These are phyloP conservation scores for Actenoides hombroni DNA, from an alignment of 2,113 vertebrate genomes.

Conservation along the genomic window DNA sequence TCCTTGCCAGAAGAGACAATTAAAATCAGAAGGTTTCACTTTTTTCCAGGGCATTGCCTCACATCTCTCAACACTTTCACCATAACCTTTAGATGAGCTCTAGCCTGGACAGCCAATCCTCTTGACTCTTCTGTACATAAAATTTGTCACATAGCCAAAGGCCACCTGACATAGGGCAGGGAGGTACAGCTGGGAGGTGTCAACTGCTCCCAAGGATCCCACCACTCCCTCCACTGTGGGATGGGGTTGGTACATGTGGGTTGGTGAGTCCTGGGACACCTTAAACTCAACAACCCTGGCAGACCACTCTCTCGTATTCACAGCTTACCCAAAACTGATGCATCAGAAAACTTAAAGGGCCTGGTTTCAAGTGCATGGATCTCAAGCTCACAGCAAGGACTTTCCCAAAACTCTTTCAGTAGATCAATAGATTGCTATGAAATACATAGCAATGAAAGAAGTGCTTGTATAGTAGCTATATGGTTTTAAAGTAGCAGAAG, in stretches of 20 bases:
- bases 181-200: neutral
- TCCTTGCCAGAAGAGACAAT: neutral
- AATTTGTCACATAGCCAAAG: neutral
- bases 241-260: too few species aligned
- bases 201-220: neutral
- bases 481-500: neutral
- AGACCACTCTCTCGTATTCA: fast-evolving
- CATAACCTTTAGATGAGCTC: neutral
- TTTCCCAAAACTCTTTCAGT: neutral
- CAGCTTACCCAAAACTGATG: neutral
- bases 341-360: neutral
- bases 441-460: neutral
- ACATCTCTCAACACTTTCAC: neutral
- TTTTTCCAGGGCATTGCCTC: neutral
- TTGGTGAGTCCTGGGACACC: neutral
- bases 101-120: neutral
- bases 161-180: fast-evolving
- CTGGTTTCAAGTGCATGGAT: neutral
- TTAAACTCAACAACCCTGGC: neutral
- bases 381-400: neutral
- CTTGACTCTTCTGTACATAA: neutral
- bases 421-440: neutral
- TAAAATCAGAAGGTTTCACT: neutral
- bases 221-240: neutral
- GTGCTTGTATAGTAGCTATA: neutral